A percentile compares a stretch with the other conserved stretches of the same genome.
Evolutionary conservation across 2,113 vertebrate species (phyloP).

Genomic region (Gnathonemus longibarbis): DNA sequence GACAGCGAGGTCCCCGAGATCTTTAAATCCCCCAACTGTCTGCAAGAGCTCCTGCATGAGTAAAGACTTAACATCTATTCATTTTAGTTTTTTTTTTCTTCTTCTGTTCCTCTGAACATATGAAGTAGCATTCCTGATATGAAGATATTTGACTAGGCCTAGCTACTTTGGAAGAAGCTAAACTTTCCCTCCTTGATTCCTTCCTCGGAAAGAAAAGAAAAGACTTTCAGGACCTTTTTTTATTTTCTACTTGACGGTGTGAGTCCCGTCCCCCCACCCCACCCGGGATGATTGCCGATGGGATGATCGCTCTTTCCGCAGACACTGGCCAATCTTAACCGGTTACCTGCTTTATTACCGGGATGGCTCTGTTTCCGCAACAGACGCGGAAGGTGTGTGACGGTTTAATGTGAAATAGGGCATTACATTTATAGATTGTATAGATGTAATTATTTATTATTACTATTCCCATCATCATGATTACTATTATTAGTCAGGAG

Average conservation of each 20-base stretch:
- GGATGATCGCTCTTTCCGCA: slow-evolving; percentile 2
- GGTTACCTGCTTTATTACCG: slow-evolving; percentile 31
- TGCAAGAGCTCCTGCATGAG: slow-evolving; percentile 98
- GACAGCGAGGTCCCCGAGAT: slow-evolving; percentile 96
- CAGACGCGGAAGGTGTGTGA: slow-evolving; percentile 65
- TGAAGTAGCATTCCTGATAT: slow-evolving; percentile 54
- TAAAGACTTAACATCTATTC: slow-evolving; percentile 64
- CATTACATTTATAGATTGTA: slow-evolving; percentile 70
- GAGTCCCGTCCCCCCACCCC: slow-evolving; percentile 43
- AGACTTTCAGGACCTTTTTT: slow-evolving; percentile 17
- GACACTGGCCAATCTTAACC: slow-evolving; percentile 18
- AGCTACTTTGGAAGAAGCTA: slow-evolving; percentile 43
- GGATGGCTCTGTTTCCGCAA: slow-evolving; percentile 66
- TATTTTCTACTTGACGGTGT: slow-evolving; percentile 51
- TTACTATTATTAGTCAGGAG: slow-evolving; percentile 49
- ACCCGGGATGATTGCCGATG: slow-evolving; percentile 35
- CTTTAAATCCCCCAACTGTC: slow-evolving; percentile 98
- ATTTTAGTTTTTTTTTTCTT: slow-evolving; percentile 55
- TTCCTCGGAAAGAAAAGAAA: slow-evolving; percentile 29
- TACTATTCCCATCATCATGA: slow-evolving; percentile 49
- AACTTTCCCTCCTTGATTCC: slow-evolving; percentile 33
- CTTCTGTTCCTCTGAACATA: slow-evolving; percentile 53
- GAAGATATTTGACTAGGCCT: slow-evolving; percentile 46
- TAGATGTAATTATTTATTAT: slow-evolving; percentile 56
- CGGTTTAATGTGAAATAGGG: slow-evolving; percentile 68